Evolutionary conservation across 2,113 vertebrate genomes (phyloP), one percentile per base, ranked within the genome.

Genomic region (Meriones unguiculatus): DNA sequence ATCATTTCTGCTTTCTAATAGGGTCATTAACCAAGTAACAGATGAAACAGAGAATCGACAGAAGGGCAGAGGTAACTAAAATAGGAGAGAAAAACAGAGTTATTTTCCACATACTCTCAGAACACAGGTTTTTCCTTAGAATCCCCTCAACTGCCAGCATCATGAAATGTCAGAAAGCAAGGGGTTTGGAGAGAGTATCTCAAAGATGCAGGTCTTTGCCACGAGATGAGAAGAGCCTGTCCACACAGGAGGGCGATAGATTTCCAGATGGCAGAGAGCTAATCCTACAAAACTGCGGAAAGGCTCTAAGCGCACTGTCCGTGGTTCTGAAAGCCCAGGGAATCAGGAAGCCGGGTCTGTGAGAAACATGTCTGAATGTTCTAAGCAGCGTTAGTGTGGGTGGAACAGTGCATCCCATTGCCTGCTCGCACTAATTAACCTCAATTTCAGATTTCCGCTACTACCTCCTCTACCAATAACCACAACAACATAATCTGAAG

Each of bases 21-120:
- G 96, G 84, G 65, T 88, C 85, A 80, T 96, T 94, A 88, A 54
- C 84, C 85, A 75, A 84, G 64, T 89, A 81, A 89, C 93, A 93
- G 67, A 84, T 89, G 93, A 97, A 90, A 82, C 0, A 0, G 41
- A 90, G 81, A 52, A 73, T 90, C 0, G 1, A 85, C 85, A 85
- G 94, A 95, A 92, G 73, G 90, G 25, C 70, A 93, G 78, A 93
- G 59, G 67, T 80, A 95, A 67, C 62, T 7, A 65, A 80, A 82
- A 52, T 20, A 30, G 3, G 15, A 91, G 70, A 70, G 64, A 86
- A 57, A 14, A 87, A 95, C 92, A 93, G 25, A 25, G 14, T 7
- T 24, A 69, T 77, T 67, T 78, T 69, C 72, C 50, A 17, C 25
- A 7, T n/a, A 52, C 50, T 87, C 76, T 73, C 17, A 38, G 93